Evolutionary conservation across 2,888 invertebrate genomes (phyloP), one percentile per base, ranked within the genome.

Genomic region (Nasonovia ribisnigri): DNA sequence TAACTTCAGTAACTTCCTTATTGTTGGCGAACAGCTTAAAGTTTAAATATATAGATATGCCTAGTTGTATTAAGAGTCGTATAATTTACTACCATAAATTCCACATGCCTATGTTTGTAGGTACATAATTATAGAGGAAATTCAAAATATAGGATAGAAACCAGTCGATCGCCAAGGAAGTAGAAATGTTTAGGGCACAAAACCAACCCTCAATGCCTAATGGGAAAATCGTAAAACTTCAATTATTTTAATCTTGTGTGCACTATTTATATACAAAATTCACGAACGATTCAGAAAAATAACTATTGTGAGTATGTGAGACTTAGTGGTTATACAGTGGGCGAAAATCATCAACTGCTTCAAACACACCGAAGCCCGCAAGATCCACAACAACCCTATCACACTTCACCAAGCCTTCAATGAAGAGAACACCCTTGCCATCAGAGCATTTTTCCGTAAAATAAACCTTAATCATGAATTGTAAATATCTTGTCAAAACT

Each of bases 21-120:
- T 90, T 90, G 90, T 90, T 67, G 46, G 57, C 20, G 46, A 90
- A 90, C 60, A 46, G 46, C 43, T 60, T 67, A n/a, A n/a, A 90
- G 43, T 54, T 46, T 60, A n/a, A 46, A 43, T 46, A 29, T 29
- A 43, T 84, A 43, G 36, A 84, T 24, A n/a, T n/a, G n/a, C n/a
- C n/a, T n/a, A 67, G 60, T 46, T 46, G 10, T 46, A 67, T n/a
- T 8, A 36, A 77, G 67, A 77, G n/a, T 67, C 60, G 26, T 54
- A 67, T 60, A 60, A 90, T 46, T 90, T 36, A 42, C 57, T 29
- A 29, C 16, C 43, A 10, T 8, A 1, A 54, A 46, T 60, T 43
- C 29, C 60, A n/a, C n/a, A n/a, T 24, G 10, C 67, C 36, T 8
- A 20, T 77, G 77, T 43, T 43, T 0, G 3, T 84, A 43, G 29